Percentiles rank a stretch among this genome's conserved stretches.
Conservation (phyloP, 2,113 vertebrate genomes). For the Podarcis muralis region DNA sequence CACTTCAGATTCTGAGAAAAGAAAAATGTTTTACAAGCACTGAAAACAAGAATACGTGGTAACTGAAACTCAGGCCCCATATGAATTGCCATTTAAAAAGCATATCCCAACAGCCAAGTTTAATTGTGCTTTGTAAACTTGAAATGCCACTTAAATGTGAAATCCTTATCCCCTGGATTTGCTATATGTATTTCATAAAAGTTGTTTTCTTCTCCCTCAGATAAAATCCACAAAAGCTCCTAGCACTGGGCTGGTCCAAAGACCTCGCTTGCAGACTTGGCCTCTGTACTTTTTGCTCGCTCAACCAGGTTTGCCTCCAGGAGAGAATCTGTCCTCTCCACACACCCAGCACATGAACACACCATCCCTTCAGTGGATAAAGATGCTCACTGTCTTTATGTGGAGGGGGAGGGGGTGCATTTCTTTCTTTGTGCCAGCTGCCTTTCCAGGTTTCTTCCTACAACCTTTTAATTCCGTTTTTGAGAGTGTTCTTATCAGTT, state of each 20-base stretch:
- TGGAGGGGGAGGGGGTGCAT: no score
- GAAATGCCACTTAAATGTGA: slow-evolving; percentile 63
- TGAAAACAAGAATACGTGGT: slow-evolving; percentile 28
- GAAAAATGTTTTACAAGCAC: slow-evolving; percentile 34
- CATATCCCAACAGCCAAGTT: slow-evolving; percentile 30
- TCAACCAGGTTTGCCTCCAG: background rate
- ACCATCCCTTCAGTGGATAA: no score
- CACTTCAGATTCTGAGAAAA: slow-evolving; percentile 44
- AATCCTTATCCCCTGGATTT: slow-evolving; percentile 36
- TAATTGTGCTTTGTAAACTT: slow-evolving; percentile 61
- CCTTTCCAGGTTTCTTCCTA: background rate
- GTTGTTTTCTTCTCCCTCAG: background rate
- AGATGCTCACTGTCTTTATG: no score
- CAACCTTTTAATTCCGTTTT: background rate
- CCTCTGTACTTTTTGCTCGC: background rate
- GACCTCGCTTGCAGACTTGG: background rate
- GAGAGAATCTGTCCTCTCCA: background rate
- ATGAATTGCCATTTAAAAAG: slow-evolving; percentile 43
- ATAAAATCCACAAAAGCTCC: background rate
- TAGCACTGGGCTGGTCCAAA: background rate
- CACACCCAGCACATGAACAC: background rate
- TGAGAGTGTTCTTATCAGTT: background rate
- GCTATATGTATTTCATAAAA: slow-evolving; percentile 43
- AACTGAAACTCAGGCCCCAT: slow-evolving; percentile 1
- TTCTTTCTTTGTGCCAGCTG: background rate